Conservation (phyloP, 2,113 vertebrate genomes). For the Chroicocephalus ridibundus region DNA sequence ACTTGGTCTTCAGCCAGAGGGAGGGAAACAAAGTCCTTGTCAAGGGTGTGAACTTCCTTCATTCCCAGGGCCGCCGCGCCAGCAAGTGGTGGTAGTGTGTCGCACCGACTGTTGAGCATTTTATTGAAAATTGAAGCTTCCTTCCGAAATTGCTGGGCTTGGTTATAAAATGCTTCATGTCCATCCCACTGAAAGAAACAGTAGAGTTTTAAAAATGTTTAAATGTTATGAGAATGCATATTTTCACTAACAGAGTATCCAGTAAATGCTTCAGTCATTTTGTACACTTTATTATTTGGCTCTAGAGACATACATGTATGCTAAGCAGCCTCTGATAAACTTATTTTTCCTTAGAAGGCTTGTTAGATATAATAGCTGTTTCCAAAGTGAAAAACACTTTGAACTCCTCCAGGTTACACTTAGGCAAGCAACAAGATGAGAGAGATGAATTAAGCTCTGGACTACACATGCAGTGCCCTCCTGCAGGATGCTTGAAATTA, state of each 20-base stretch:
- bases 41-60: constrained; percentile 33
- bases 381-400: not conserved
- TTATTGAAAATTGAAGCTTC: not conserved
- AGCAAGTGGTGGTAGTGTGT: accelerated
- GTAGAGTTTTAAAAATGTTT: not conserved
- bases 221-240: not conserved
- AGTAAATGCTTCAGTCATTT: not conserved
- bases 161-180: not conserved
- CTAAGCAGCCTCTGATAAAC: not conserved
- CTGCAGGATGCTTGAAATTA: not conserved
- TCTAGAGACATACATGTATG: not conserved
- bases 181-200: not conserved
- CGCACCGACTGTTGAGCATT: not conserved
- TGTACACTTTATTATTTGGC: not conserved
- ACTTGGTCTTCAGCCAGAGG: not conserved
- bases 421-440: not conserved
- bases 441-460: not conserved
- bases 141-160: not conserved
- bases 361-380: not conserved
- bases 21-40: not conserved
- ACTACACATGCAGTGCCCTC: no score
- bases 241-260: not conserved
- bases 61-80: not conserved
- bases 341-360: not conserved
- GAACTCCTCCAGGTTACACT: not conserved